Percentiles rank a stretch among this genome's conserved stretches.
phyloP scores from a whole-genome alignment of 2,797 vertebrate species.

The Aldrovandia affinis region DNA sequence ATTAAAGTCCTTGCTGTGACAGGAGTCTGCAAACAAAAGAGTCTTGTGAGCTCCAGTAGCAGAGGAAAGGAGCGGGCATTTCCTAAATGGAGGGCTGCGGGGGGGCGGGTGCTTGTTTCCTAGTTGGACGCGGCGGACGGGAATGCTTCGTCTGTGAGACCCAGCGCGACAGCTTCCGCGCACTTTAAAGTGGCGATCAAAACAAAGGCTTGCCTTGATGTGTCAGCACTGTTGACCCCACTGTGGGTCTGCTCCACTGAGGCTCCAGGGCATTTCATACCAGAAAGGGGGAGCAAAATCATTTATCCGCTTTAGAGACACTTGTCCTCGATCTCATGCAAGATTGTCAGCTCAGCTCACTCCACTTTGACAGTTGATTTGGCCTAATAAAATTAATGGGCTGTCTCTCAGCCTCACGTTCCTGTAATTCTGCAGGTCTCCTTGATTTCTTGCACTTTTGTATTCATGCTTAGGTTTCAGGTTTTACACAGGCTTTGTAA shows the following conservation, averaged over 20 bases:
- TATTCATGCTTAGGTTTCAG: neutral
- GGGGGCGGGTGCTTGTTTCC: neutral
- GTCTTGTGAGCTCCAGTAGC: neutral
- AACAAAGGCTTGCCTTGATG: conserved; percentile 33
- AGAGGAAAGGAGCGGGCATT: neutral
- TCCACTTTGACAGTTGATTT: conserved; percentile 46
- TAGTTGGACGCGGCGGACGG: neutral
- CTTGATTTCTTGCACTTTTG: conserved; percentile 7
- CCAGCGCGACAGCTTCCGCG: neutral
- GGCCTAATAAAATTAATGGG: conserved; percentile 44
- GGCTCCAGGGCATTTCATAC: conserved; percentile 27
- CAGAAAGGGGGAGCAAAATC: neutral
- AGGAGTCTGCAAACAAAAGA: neutral
- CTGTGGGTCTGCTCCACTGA: conserved; percentile 29
- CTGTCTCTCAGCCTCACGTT: conserved; percentile 17
- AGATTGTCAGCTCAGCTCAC: conserved; percentile 48
- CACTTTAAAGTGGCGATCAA: conserved; percentile 47
- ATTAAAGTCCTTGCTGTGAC: neutral
- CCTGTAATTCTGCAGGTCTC: neutral
- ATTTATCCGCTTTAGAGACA: conserved; percentile 47
- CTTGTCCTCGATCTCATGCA: conserved; percentile 32
- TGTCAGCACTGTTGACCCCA: conserved; percentile 36
- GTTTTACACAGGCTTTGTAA: conserved; percentile 24
- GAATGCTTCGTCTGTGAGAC: neutral
- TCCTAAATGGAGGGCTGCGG: neutral